Conservation (phyloP, 1,140 invertebrate species). For the Chironomus tepperi region DNA sequence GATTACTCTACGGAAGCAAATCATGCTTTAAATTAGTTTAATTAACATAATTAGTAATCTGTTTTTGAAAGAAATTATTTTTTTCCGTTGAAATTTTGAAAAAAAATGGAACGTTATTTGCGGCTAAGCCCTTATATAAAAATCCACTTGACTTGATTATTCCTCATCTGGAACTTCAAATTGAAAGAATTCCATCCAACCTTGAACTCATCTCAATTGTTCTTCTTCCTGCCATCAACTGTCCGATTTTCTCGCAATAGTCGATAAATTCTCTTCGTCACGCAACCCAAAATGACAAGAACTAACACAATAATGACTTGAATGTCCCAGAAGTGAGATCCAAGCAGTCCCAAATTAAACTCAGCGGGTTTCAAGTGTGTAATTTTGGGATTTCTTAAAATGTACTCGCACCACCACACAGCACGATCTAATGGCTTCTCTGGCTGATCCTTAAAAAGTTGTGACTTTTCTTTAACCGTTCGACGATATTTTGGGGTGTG, state of each 20-base stretch:
- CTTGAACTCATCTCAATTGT: background rate
- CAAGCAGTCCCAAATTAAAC: background rate
- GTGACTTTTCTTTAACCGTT: slow-evolving; percentile 36
- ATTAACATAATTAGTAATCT: too few relatives aligned
- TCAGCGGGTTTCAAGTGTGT: background rate
- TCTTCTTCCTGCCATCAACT: background rate
- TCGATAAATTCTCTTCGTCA: background rate
- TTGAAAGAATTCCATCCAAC: background rate
- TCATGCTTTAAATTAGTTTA: too few relatives aligned
- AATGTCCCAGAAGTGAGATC: background rate
- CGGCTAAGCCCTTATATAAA: too few relatives aligned
- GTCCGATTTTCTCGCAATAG: background rate
- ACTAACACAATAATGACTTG: background rate
- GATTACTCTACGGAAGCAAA: too few relatives aligned
- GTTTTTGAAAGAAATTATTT: too few relatives aligned
- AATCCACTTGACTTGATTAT: too few relatives aligned
- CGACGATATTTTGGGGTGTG: slow-evolving; percentile 34
- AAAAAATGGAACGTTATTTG: too few relatives aligned
- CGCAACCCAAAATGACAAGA: background rate
- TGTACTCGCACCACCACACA: slow-evolving; percentile 43
- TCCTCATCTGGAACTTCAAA: too few relatives aligned
- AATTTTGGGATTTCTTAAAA: slow-evolving; percentile 30
- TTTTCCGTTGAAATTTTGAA: too few relatives aligned
- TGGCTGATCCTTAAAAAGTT: slow-evolving; percentile 44
- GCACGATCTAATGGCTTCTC: slow-evolving; percentile 40